phyloP scores from a whole-genome alignment of 2,113 vertebrate genomes.

The Rhinogobius similis region DNA sequence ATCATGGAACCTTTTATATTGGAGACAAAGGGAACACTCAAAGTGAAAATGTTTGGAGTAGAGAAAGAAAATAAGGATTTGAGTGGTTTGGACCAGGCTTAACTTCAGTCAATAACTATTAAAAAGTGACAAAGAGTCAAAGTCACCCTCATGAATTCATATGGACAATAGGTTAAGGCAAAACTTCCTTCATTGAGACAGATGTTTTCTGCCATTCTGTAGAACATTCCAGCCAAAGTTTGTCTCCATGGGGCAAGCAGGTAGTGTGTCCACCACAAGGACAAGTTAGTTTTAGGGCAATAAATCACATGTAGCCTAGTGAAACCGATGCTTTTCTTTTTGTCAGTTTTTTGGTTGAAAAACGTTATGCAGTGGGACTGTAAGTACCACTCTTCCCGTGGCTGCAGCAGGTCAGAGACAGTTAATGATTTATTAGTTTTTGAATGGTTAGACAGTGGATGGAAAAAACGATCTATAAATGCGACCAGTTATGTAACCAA shows the following conservation, averaged over 20 bases:
- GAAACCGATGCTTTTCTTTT: too few species aligned
- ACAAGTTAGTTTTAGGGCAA: background rate
- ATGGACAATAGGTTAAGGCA: too few species aligned
- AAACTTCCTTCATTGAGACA: too few species aligned
- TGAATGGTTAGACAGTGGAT: constrained; percentile 15
- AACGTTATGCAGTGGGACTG: too few species aligned
- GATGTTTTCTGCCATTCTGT: too few species aligned
- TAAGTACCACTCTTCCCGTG: background rate
- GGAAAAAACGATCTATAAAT: constrained; percentile 52
- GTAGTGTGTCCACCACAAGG: background rate
- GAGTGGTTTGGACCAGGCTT: background rate
- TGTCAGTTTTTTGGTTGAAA: too few species aligned
- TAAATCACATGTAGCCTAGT: too few species aligned
- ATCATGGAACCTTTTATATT: background rate
- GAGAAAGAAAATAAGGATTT: background rate
- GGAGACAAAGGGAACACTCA: background rate
- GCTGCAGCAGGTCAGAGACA: background rate
- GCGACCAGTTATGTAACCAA: constrained; percentile 37
- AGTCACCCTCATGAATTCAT: too few species aligned
- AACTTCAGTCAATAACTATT: too few species aligned
- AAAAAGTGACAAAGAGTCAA: too few species aligned
- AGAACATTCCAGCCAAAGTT: too few species aligned
- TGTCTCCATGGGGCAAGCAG: too few species aligned
- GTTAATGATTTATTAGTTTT: constrained; percentile 17
- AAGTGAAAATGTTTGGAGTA: background rate